phyloP scores from a whole-genome alignment of 2,888 invertebrate genomes.

The Plutella xylostella region DNA sequence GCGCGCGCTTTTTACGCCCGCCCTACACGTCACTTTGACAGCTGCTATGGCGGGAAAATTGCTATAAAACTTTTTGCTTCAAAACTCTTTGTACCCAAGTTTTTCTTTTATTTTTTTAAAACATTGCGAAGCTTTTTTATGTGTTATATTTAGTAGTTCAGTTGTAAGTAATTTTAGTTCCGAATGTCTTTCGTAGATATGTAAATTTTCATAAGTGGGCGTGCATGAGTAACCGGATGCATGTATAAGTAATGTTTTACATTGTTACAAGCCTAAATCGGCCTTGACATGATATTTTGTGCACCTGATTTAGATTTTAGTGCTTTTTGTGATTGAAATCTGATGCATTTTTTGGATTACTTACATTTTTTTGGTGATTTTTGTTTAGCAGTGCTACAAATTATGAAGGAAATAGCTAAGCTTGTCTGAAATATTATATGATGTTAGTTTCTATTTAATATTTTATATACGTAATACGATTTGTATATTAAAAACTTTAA shows the following conservation, averaged over 20 bases:
- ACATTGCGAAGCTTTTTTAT: neutral
- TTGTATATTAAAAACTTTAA: neutral
- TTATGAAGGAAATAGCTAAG: too few relatives aligned
- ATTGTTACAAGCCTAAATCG: constrained; percentile 27
- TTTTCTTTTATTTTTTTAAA: too few relatives aligned
- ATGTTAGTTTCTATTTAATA: too few relatives aligned
- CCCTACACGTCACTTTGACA: neutral
- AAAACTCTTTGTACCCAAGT: too few relatives aligned
- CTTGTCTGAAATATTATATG: too few relatives aligned
- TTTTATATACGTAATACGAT: neutral
- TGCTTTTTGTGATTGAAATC: neutral
- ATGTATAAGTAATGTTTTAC: constrained; percentile 28
- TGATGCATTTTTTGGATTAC: too few relatives aligned
- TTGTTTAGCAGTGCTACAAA: too few relatives aligned
- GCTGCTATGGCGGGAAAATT: neutral
- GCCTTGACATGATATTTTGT: constrained; percentile 41
- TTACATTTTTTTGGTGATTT: too few relatives aligned
- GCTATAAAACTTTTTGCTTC: neutral
- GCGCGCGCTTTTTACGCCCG: constrained; percentile 4
- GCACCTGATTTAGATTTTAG: constrained; percentile 16
- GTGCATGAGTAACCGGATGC: constrained; percentile 24
- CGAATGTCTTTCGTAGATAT: neutral
- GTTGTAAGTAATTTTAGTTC: neutral
- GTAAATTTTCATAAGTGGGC: neutral
- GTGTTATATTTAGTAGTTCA: neutral